These are phyloP conservation scores for Perodicticus potto DNA, from an alignment of 2,797 vertebrate species.

Conservation along the genomic window DNA sequence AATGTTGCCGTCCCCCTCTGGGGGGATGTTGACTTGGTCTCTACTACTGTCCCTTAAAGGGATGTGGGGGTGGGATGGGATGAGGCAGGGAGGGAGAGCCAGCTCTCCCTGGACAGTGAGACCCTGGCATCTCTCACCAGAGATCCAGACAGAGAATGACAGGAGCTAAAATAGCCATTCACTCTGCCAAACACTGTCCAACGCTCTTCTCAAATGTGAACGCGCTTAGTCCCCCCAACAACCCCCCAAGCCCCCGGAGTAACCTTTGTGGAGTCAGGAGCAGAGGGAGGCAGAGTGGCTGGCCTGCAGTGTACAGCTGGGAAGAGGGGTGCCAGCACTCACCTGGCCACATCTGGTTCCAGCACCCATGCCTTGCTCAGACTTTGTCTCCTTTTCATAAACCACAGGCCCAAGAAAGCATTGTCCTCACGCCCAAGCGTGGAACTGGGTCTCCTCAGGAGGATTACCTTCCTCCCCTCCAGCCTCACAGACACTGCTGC, in stretches of 20 bases:
- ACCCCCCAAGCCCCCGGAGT: neutral
- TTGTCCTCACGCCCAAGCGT: accelerated
- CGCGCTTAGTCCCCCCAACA: neutral
- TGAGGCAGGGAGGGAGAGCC: neutral
- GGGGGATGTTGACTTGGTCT: neutral
- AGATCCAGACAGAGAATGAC: neutral
- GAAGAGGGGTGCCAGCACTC: neutral
- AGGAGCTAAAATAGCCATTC: neutral
- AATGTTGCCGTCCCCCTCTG: no score
- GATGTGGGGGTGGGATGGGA: neutral
- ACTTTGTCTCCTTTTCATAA: neutral
- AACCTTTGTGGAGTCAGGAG: neutral
- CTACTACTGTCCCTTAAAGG: neutral
- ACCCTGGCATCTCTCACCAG: neutral
- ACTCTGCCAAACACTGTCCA: neutral
- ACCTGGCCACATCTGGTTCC: neutral
- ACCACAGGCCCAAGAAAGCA: neutral
- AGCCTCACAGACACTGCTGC: accelerated
- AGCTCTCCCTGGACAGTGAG: no score
- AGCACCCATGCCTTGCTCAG: neutral
- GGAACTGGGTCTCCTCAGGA: neutral
- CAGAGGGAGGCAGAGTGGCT: neutral
- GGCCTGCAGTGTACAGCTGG: neutral
- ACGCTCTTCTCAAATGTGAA: accelerated
- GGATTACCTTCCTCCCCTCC: no score